These are phyloP conservation scores for Venustaconcha ellipsiformis DNA, from an alignment of 1,140 invertebrate genomes.

Conservation along the genomic window DNA sequence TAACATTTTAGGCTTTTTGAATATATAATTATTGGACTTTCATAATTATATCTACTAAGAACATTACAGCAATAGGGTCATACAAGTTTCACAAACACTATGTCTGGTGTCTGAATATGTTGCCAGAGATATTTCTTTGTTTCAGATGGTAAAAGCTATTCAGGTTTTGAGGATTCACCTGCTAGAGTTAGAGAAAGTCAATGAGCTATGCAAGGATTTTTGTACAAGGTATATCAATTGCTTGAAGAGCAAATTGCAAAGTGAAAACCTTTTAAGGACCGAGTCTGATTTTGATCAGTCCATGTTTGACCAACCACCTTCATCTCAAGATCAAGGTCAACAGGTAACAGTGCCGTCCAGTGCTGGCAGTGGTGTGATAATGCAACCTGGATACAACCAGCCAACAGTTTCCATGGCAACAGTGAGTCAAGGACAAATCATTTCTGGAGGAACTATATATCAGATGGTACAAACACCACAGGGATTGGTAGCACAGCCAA, in stretches of 20 bases:
- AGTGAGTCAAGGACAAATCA: slow-evolving; percentile 66
- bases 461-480: slow-evolving; percentile 73
- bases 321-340: slow-evolving; percentile 34
- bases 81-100: too few species aligned
- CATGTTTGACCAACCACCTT: slow-evolving; percentile 39
- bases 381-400: slow-evolving; percentile 54
- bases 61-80: neutral
- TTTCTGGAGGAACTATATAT: slow-evolving; percentile 70
- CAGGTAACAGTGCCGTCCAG: slow-evolving; percentile 12
- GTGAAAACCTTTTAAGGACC: slow-evolving; percentile 61
- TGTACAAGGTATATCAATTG: slow-evolving; percentile 67
- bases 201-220: slow-evolving; percentile 69
- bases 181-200: slow-evolving; percentile 69
- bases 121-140: neutral
- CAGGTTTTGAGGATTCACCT: slow-evolving; percentile 69
- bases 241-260: slow-evolving; percentile 67
- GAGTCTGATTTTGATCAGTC: slow-evolving; percentile 51
- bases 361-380: slow-evolving; percentile 57
- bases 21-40: too few species aligned
- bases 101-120: neutral
- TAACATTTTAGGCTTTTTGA: too few species aligned
- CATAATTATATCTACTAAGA: neutral
- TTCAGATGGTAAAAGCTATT: slow-evolving; percentile 69
- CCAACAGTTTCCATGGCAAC: slow-evolving; percentile 60
- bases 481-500: slow-evolving; percentile 73